Base-by-base conservation (phyloP, 2,797 vertebrate genomes). In the Lerista edwardsae region DNA sequence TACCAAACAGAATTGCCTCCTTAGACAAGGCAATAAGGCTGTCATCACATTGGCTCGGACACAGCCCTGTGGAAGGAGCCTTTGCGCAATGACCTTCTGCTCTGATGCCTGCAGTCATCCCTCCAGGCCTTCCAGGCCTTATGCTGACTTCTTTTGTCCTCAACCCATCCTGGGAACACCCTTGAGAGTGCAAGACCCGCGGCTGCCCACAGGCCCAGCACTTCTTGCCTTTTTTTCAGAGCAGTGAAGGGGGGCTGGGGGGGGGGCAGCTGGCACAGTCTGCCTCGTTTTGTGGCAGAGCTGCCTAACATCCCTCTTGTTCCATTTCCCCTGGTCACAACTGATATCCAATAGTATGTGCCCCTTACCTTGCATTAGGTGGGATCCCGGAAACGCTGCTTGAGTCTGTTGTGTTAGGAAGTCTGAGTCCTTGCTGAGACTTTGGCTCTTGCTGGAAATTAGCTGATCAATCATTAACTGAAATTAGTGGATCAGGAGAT, bases 391-490 rank as follows among this genome's bases (percentile, higher is more conserved):
- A 55, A 90, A 88, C 82, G 84, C 80, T 79, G 80, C 85, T 0
- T 1, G 41, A 12, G 11, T 0, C 73, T 34, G 57, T 77, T 57
- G 69, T 72, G 29, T 11, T 47, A 65, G 83, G 0, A 0, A 80
- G 34, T 65, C 81, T 90, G 87, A 51, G 74, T 61, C 11, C 6
- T 71, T 64, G 5, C 0, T 25, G 55, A 84, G 93, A 94, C 87
- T 95, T 95, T 95, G 94, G 62, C 89, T 94, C 91, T 91, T 93
- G 79, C 36, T 69, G 75, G 86, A 92, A 92, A 82, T n/a, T 75
- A 0, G 0, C 87, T 84, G 55, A 85, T 91, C 85, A 94, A 95
- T 94, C 85, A 95, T 95, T 95, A 95, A 94, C 94, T 80, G 83
- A 87, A 93, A 94, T 90, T 85, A 92, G 72, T 10, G 67, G 5